These are phyloP conservation scores for Gymnocypris eckloni DNA, from an alignment of 2,797 vertebrate genomes.

Conservation along the genomic window DNA sequence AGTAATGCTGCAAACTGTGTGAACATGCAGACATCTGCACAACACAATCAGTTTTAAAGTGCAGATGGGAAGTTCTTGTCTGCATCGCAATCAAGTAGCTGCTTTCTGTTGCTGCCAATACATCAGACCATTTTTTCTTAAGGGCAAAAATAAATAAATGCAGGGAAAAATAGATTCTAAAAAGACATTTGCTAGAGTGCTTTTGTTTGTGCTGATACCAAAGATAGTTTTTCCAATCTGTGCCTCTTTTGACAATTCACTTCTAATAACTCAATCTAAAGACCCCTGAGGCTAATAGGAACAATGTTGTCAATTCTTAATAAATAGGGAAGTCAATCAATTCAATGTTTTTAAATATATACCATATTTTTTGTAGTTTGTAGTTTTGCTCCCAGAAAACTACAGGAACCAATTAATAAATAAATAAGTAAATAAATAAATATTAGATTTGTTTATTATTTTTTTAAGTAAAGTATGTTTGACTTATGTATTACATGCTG, in stretches of 20 bases:
- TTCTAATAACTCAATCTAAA: constrained; percentile 35
- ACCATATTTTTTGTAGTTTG: background rate
- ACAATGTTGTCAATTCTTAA: constrained; percentile 9
- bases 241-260: constrained; percentile 12
- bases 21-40: background rate
- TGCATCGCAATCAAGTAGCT: background rate
- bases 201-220: constrained; percentile 15
- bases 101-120: background rate
- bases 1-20: background rate
- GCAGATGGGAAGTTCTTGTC: background rate
- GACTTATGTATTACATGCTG: background rate
- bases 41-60: background rate
- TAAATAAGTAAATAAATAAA: too few relatives aligned
- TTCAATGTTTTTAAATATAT: background rate
- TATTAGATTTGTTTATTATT: background rate
- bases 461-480: background rate
- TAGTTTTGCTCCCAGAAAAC: background rate
- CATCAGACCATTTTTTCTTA: background rate
- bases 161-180: background rate
- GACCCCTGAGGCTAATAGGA: constrained; percentile 12
- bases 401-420: background rate
- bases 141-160: background rate
- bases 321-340: constrained; percentile 9
- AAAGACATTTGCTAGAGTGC: constrained; percentile 9
- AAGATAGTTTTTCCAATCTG: constrained; percentile 13